These are phyloP conservation scores for Pogonocichla stellata DNA, from an alignment of 2,113 vertebrate genomes.

Conservation along the genomic window DNA sequence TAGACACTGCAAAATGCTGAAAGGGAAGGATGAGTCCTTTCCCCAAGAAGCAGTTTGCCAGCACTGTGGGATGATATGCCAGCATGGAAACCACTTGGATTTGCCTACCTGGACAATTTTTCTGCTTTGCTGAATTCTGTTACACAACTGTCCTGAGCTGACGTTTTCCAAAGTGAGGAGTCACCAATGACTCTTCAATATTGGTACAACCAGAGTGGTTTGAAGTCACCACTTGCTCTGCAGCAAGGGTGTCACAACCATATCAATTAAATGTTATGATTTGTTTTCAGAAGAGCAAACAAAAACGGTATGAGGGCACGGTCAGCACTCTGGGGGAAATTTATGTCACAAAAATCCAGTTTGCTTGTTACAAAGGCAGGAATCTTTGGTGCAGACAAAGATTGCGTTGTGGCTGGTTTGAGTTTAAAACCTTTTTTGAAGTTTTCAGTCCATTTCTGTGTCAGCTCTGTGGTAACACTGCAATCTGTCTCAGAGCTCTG, in stretches of 20 bases:
- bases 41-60: not conserved
- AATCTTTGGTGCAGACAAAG: not conserved
- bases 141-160: not conserved
- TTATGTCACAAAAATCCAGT: not conserved
- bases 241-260: not conserved
- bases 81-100: not conserved
- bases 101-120: not conserved
- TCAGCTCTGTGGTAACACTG: not conserved
- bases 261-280: not conserved
- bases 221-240: not conserved
- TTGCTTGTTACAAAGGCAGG: not conserved
- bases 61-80: not conserved
- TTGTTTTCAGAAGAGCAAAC: not conserved
- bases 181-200: not conserved
- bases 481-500: not conserved
- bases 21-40: not conserved
- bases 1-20: not conserved
- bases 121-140: not conserved
- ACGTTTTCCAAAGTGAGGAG: not conserved
- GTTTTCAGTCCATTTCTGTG: constrained; percentile 1
- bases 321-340: not conserved
- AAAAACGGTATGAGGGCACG: not conserved
- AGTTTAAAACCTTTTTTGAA: not conserved
- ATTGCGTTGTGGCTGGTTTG: not conserved
- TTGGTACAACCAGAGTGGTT: not conserved